Base-by-base conservation (phyloP, 64 coral and sea anemone species). In the Porites australiensis region DNA sequence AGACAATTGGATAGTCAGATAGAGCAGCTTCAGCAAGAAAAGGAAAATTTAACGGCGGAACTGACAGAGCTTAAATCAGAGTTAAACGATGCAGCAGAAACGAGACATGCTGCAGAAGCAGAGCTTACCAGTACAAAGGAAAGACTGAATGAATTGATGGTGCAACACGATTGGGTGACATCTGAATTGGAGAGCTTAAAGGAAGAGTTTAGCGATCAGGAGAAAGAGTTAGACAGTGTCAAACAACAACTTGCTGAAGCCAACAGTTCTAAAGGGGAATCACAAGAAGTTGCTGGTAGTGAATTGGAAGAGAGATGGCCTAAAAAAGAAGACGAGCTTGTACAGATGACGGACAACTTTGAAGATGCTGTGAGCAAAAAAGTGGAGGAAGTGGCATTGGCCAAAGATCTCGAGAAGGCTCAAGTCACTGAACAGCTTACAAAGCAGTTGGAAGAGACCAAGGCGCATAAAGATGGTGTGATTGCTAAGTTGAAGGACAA, bases 401-500 rank as follows among this genome's bases (percentile, higher is more conserved):
- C 86, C 23, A 97, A 91, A 64, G 73, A 91, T 22, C 70, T 88
- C 19, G 95, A 97, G 44, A 94, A 71, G 60, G 74, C 62, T 13
- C 77, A 83, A 58, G 64, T 88, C 4, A 82, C 82, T 72, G 92
- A 94, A 13, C 88, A 94, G 4, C 74, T 97, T 74, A 23, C 65
- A 4, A 75, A 94, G 58, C 76, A 97, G 80, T 74, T 94, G 50
- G 82, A 91, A 74, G 92, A 94, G 15, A 77, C 90, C 4, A 89
- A 87, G 57, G 72, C 23, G 77, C 95, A 91, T 55, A 94, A 97
- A 90, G 95, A 97, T 83, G 88, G 70, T 8, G 95, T 98, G 19
- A 91, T 98, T 58, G 82, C 83, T 3, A 98, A 98, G 50, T 83
- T 98, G 49, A 98, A 98, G 74, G 95, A 98, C 23, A 98, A 94